Conservation (phyloP, 2,797 vertebrate genomes). For the Enteromius fasciolatus region DNA sequence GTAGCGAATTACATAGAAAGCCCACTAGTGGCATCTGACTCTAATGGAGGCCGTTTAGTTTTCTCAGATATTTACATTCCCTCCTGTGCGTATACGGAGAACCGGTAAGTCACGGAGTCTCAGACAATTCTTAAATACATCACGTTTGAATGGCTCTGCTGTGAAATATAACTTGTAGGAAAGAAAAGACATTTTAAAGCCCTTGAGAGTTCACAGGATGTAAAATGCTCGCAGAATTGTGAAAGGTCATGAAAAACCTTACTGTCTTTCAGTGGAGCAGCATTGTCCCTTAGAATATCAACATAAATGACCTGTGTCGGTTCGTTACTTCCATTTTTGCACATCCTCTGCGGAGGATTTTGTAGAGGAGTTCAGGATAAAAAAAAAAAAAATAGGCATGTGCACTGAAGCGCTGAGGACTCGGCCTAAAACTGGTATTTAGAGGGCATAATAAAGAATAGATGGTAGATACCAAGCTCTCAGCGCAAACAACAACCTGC, state of each 20-base stretch:
- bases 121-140: not conserved
- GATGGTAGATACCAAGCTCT: slow-evolving; percentile 5
- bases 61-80: slow-evolving; percentile 5
- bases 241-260: not conserved
- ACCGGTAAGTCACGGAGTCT: not conserved
- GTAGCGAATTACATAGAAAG: slow-evolving; percentile 1
- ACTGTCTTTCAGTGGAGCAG: not conserved
- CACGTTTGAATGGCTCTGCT: slow-evolving; percentile 7
- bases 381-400: slow-evolving; percentile 5
- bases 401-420: slow-evolving; percentile 14
- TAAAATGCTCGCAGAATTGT: not conserved
- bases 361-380: not conserved
- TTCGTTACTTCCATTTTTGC: not conserved
- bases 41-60: not conserved
- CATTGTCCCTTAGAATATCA: slow-evolving; percentile 8
- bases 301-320: not conserved
- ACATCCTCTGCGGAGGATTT: not conserved
- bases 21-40: not conserved
- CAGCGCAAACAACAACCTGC: not conserved
- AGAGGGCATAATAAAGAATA: slow-evolving; percentile 15
- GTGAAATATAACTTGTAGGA: not conserved
- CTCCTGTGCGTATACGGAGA: not conserved
- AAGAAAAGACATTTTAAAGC: not conserved
- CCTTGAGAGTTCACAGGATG: not conserved
- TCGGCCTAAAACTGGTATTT: slow-evolving; percentile 14